Base-by-base conservation (phyloP, 2,797 vertebrate genomes). In the Valencia hispanica region DNA sequence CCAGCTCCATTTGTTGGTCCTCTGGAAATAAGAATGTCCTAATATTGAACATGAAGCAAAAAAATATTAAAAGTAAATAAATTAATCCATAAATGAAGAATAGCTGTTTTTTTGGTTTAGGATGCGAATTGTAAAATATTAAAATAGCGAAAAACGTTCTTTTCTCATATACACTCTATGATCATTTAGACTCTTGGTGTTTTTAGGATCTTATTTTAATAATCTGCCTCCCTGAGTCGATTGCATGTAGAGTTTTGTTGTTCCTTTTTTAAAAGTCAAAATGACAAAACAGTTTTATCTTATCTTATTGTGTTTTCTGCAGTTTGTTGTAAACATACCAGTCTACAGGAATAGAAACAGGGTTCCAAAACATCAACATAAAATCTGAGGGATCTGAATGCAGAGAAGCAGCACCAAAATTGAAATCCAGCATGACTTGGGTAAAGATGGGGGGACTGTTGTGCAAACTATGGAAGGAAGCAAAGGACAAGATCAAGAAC, bases 21-120 rank as follows among this genome's bases (percentile, higher is more conserved):
- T 94, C 94, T 50, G 98, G 97, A 87, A 97, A 97, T 87, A 99
- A 90, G 88, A 99, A 97, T 36, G 94, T 86, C 98, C 98, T 99
- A 10, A 79, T 41, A 73, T 51, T 50, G 17, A 70, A 85, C 45
- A 73, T 12, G 65, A 81, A 47, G 14, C 10, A 39, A 74, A 47
- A 17, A 48, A 39, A 51, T 45, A 11, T 59, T 25, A 65, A 10
- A 57, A 77, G 39, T 61, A 34, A 30, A 48, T 11, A 4, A 2
- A 48, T 1, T 9, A 32, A 27, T 18, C 15, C 25, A 41, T 66
- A 6, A 22, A 41, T 66, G 9, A 25, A 25, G 6, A 66, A 66
- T 39, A 41, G 17, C 22, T 15, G 25, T 43, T 14, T 43, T 43
- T 25, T 15, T n/a, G 2, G 36, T 41, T 5, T 50, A 5, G 17